Percentiles rank a stretch among this genome's conserved stretches.
phyloP scores from a whole-genome alignment of 2,888 invertebrate species.

The Eremobia ochroleuca region DNA sequence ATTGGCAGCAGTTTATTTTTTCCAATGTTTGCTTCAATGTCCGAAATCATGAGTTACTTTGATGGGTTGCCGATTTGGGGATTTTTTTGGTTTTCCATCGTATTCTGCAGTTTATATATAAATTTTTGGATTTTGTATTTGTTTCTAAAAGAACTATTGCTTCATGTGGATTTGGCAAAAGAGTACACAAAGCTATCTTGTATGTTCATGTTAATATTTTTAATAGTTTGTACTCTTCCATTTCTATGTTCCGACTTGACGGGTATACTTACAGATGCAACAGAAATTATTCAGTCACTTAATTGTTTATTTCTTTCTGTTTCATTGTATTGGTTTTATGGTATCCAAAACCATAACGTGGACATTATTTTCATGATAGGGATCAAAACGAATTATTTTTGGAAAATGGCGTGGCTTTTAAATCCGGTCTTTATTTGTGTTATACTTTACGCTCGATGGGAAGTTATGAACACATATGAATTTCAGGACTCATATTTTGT shows the following conservation, averaged over 20 bases:
- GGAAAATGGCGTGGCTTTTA: slow-evolving; percentile 81
- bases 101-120: slow-evolving; percentile 78
- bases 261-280: slow-evolving; percentile 75
- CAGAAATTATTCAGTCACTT: slow-evolving; percentile 79
- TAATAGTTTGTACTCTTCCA: slow-evolving; percentile 78
- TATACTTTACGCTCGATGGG: slow-evolving; percentile 70
- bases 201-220: slow-evolving; percentile 68
- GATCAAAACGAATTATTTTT: slow-evolving; percentile 83
- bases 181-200: slow-evolving; percentile 72
- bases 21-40: slow-evolving; percentile 77
- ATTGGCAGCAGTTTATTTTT: slow-evolving; percentile 77
- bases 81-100: slow-evolving; percentile 82
- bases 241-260: slow-evolving; percentile 84
- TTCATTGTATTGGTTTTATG: slow-evolving; percentile 85
- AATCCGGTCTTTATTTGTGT: slow-evolving; percentile 78
- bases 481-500: slow-evolving; percentile 72
- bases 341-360: slow-evolving; percentile 81
- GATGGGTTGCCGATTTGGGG: slow-evolving; percentile 79
- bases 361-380: slow-evolving; percentile 89
- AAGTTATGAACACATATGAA: slow-evolving; percentile 61
- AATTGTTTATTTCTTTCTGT: slow-evolving; percentile 81
- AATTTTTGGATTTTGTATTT: slow-evolving; percentile 81
- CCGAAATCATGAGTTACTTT: slow-evolving; percentile 84
- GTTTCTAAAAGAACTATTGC: slow-evolving; percentile 76
- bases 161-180: slow-evolving; percentile 63